Conservation (phyloP, 2,797 vertebrate genomes). For the Merluccius polli region DNA sequence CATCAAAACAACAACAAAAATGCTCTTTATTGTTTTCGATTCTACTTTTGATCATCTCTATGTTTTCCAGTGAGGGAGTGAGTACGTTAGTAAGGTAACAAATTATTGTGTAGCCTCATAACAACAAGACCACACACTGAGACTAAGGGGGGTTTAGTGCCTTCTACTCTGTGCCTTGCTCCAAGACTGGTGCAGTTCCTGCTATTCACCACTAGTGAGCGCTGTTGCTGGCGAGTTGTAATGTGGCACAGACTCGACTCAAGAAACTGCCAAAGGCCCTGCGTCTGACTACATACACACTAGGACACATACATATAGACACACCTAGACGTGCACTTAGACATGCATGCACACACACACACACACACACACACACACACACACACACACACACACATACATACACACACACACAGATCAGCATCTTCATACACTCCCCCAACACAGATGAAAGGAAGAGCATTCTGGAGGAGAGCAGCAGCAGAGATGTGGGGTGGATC, state of each 20-base stretch:
- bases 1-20: constrained; percentile 2
- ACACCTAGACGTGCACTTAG: not conserved
- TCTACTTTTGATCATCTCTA: not conserved
- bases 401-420: constrained; percentile 42
- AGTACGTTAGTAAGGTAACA: not conserved
- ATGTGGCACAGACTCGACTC: constrained; percentile 4
- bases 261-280: constrained; percentile 5
- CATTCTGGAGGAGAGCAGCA: constrained; percentile 62
- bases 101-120: not conserved
- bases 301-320: constrained; percentile 8
- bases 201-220: constrained; percentile 69
- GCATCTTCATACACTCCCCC: constrained; percentile 67
- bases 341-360: constrained; percentile 15
- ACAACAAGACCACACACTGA: not conserved
- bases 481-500: constrained; percentile 48
- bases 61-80: not conserved
- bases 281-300: constrained; percentile 12
- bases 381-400: constrained; percentile 23
- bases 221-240: constrained; percentile 64
- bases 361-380: constrained; percentile 16
- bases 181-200: constrained; percentile 37
- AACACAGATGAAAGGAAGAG: constrained; percentile 68
- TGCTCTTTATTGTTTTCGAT: not conserved
- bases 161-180: not conserved
- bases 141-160: not conserved